These are phyloP conservation scores for Pelobates fuscus DNA, from an alignment of 2,113 vertebrate genomes.

Conservation along the genomic window DNA sequence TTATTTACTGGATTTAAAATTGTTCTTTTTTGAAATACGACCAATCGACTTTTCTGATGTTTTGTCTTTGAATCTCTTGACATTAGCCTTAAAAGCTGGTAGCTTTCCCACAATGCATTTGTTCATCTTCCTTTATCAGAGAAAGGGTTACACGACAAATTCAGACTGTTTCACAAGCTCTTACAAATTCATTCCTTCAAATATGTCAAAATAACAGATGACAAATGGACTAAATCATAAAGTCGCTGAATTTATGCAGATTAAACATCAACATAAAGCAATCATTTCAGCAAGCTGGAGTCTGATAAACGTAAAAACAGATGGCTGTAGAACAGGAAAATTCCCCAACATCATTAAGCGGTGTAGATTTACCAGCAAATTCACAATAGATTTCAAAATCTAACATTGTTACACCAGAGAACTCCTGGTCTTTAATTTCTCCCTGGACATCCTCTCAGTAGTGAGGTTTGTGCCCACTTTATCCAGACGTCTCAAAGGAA, in stretches of 20 bases:
- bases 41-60: no score
- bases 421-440: no score
- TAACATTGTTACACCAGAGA: no score
- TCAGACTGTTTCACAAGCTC: conserved; percentile 24
- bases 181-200: conserved; percentile 26
- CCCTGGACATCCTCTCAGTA: no score
- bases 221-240: conserved; percentile 44
- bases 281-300: conserved; percentile 30
- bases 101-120: no score
- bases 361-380: background rate
- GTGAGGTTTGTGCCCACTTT: no score
- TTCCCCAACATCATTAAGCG: conserved; percentile 14
- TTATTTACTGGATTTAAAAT: no score
- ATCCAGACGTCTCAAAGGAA: no score
- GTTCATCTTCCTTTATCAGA: background rate
- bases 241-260: conserved; percentile 40
- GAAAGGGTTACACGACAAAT: conserved; percentile 24
- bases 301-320: conserved; percentile 25
- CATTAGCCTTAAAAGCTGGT: no score
- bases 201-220: conserved; percentile 47
- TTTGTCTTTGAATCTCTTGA: no score
- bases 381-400: no score
- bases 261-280: conserved; percentile 43
- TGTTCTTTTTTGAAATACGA: no score
- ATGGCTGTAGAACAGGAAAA: conserved; percentile 33